These are phyloP conservation scores for Epirrita christyi DNA, from an alignment of 2,888 invertebrate genomes.

Conservation along the genomic window DNA sequence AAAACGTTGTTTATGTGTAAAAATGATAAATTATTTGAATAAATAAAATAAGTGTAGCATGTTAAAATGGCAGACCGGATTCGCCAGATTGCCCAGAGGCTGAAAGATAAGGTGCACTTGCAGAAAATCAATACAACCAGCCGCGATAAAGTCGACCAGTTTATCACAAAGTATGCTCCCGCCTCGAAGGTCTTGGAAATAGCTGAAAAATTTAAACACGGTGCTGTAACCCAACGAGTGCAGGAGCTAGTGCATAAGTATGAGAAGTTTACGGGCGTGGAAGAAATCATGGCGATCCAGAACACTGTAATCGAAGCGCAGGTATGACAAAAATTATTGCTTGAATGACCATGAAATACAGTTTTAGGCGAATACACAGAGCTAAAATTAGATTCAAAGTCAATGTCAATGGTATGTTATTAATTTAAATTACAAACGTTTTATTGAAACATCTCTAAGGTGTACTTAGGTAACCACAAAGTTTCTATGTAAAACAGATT, in stretches of 20 bases:
- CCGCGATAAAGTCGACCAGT: constrained; percentile 70
- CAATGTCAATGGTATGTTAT: no score
- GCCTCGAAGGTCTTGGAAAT: constrained; percentile 64
- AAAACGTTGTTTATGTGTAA: no score
- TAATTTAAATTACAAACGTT: no score
- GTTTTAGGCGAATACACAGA: no score
- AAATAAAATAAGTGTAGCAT: constrained; percentile 55
- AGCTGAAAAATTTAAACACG: constrained; percentile 71
- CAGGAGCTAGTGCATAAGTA: constrained; percentile 85
- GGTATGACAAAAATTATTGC: constrained; percentile 53
- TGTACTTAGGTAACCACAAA: no score
- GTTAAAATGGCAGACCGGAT: constrained; percentile 76
- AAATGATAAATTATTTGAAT: constrained; percentile 2
- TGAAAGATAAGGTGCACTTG: constrained; percentile 68
- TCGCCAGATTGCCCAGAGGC: constrained; percentile 65
- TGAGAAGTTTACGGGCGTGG: constrained; percentile 90
- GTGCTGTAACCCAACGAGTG: constrained; percentile 62
- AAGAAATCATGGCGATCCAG: constrained; percentile 91
- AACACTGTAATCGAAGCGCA: constrained; percentile 89
- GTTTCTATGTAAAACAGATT: no score
- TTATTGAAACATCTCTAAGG: no score
- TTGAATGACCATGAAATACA: no score
- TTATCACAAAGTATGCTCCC: constrained; percentile 69
- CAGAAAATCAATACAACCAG: constrained; percentile 53
- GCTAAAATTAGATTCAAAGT: no score